These are phyloP conservation scores for Emys orbicularis DNA, from an alignment of 2,797 vertebrate species.

Conservation along the genomic window DNA sequence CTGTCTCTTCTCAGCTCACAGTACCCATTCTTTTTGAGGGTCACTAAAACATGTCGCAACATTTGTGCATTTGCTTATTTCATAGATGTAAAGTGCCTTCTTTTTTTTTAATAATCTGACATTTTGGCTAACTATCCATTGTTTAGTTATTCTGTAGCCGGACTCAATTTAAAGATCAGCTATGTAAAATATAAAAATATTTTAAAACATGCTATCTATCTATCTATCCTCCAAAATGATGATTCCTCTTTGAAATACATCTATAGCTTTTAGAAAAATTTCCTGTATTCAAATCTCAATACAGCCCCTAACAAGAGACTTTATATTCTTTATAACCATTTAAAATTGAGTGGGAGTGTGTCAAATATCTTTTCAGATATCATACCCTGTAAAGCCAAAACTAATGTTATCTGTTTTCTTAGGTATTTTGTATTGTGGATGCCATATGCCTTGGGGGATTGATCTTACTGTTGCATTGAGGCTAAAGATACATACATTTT, in stretches of 20 bases:
- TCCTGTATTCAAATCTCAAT: neutral
- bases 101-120: neutral
- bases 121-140: neutral
- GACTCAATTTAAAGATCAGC: neutral
- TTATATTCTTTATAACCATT: slow-evolving; percentile 55
- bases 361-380: slow-evolving; percentile 34
- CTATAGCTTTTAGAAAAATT: neutral
- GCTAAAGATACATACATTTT: slow-evolving; percentile 51
- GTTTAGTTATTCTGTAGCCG: neutral
- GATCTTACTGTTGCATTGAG: slow-evolving; percentile 34
- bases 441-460: slow-evolving; percentile 55
- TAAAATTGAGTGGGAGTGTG: slow-evolving; percentile 47
- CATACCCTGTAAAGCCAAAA: slow-evolving; percentile 42
- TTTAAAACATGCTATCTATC: neutral
- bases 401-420: slow-evolving; percentile 37
- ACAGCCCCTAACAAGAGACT: neutral
- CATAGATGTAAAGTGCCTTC: neutral
- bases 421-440: slow-evolving; percentile 26
- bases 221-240: neutral
- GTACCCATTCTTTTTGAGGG: neutral
- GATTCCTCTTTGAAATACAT: neutral
- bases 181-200: neutral
- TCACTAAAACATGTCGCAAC: neutral
- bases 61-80: neutral
- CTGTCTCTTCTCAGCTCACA: neutral